Conservation (phyloP, 2,888 invertebrate genomes). For the Elysia crispata region DNA sequence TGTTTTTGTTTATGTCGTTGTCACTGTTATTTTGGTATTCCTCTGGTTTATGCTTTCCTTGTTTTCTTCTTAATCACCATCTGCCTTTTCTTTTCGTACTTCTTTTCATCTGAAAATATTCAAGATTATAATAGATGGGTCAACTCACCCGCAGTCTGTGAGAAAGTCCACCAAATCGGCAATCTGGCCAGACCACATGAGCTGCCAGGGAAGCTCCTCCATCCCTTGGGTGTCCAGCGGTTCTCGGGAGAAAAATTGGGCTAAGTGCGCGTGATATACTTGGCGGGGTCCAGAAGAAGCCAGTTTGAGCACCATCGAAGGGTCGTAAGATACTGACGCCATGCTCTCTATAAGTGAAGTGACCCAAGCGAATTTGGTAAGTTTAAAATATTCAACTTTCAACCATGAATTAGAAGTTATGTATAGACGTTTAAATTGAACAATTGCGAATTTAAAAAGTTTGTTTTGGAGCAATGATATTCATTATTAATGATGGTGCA, state of each 20-base stretch:
- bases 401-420: no score
- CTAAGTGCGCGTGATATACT: constrained; percentile 64
- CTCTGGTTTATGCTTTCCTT: no score
- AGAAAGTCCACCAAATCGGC: constrained; percentile 60
- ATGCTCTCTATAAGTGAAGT: constrained; percentile 65
- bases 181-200: constrained; percentile 66
- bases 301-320: constrained; percentile 26
- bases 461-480: no score
- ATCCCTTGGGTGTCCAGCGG: constrained; percentile 58
- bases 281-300: not conserved
- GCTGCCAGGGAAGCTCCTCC: constrained; percentile 74
- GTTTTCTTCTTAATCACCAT: no score
- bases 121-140: not conserved
- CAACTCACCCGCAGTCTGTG: constrained; percentile 67
- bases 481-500: no score
- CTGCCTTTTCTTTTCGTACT: not conserved
- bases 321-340: constrained; percentile 57
- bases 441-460: no score
- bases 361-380: not conserved
- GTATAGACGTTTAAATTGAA: no score
- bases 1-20: no score
- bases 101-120: not conserved
- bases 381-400: no score
- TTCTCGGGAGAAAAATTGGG: constrained; percentile 63
- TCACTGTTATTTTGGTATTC: no score